Evolutionary conservation across 2,797 vertebrate genomes (phyloP), one percentile per base, ranked within the genome.

Genomic region (Aldrovandia affinis): DNA sequence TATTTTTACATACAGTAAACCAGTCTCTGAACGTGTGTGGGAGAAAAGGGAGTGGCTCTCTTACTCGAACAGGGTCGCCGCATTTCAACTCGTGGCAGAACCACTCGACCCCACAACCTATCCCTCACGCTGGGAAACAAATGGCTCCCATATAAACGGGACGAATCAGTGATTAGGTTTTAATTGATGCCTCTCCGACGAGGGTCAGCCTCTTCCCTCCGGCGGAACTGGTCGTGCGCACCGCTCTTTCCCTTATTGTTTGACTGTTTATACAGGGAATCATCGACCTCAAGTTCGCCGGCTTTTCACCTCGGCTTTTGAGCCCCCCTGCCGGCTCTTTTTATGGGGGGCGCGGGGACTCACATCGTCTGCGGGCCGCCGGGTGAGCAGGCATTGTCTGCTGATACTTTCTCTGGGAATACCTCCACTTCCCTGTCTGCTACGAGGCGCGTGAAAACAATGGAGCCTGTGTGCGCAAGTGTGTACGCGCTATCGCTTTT

Each of bases 381-480:
- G 88, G 79, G 54, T 85, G 82, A 87, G 84, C 85, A 80, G 86
- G 88, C 85, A 87, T 87, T 90, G 88, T 91, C 89, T 88, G 73
- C 33, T 78, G 59, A 81, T 88, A 89, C 89, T 88, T 88, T 89
- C 86, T 88, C 86, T 86, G 89, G 89, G 89, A 89, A 87, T 88
- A 91, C 87, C 86, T 80, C 82, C 36, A 42, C 89, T 91, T 91
- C 88, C 92, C 88, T 84, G 88, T 83, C 68, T 84, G 83, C 87
- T 36, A 15, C 18, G 84, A 81, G 85, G 80, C 87, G 80, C 83
- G 86, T 88, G 83, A 83, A 90, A 89, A 91, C 89, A 89, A 89
- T 85, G 86, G 88, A 86, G 87, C 88, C 70, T 83, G 33, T 81
- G 79, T 81, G 33, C 79, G 10, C 9, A 7, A 80, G 83, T 80